Percentiles rank a stretch among this genome's conserved stretches.
These are phyloP conservation scores for Noctua comes DNA, from an alignment of 2,888 invertebrate genomes.

Conservation along the genomic window DNA sequence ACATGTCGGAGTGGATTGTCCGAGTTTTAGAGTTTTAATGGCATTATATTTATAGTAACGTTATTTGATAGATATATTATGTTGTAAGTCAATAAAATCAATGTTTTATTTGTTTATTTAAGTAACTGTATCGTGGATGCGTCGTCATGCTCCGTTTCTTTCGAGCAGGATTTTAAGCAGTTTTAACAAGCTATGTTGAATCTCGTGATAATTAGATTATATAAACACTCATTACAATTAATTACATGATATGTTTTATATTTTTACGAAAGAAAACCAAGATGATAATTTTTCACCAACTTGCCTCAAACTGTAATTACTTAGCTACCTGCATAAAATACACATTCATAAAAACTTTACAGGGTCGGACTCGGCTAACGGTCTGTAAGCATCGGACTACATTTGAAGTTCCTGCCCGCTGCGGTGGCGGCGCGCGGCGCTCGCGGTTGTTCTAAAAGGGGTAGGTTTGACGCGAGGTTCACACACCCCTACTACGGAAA, in stretches of 20 bases:
- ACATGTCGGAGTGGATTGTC: conserved; percentile 50
- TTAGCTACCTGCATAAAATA: conserved; percentile 21
- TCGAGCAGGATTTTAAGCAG: conserved; percentile 53
- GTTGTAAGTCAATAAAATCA: conserved; percentile 60
- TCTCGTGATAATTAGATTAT: conserved; percentile 55
- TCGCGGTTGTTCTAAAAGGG: conserved; percentile 31
- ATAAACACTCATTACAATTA: conserved; percentile 62
- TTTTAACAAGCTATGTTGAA: conserved; percentile 56
- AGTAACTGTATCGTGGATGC: conserved; percentile 53
- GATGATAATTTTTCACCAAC: conserved; percentile 36
- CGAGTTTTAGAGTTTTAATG: conserved; percentile 48
- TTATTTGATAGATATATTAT: conserved; percentile 57
- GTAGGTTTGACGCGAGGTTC: conserved; percentile 36
- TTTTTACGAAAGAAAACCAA: conserved; percentile 41
- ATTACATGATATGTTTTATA: conserved; percentile 55
- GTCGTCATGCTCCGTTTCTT: conserved; percentile 58
- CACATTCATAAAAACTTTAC: conserved; percentile 23
- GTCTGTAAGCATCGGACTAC: neutral
- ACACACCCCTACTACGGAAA: conserved; percentile 59
- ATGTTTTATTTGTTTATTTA: conserved; percentile 60
- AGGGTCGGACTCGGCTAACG: conserved; percentile 6
- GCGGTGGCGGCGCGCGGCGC: neutral
- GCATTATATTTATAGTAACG: conserved; percentile 46
- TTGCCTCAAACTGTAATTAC: conserved; percentile 41
- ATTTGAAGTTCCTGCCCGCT: neutral